These are phyloP conservation scores for Shinisaurus crocodilurus DNA, from an alignment of 2,113 vertebrate genomes.

Conservation along the genomic window DNA sequence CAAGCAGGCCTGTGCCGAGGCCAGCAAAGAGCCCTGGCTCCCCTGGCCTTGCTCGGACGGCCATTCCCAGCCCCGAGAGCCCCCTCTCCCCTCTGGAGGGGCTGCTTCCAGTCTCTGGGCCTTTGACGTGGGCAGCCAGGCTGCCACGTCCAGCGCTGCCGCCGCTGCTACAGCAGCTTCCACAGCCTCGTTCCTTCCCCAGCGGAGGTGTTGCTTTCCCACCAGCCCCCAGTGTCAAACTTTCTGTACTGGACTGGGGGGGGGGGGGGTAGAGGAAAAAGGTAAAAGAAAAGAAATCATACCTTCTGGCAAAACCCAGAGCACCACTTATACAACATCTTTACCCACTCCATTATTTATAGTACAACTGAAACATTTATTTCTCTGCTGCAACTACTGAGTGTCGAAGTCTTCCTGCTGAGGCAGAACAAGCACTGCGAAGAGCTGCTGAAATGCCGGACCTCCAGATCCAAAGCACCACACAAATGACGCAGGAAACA, in stretches of 20 bases:
- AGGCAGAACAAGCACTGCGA: slow-evolving; percentile 12
- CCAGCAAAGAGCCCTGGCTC: no score
- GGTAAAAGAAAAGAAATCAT: slow-evolving; percentile 69
- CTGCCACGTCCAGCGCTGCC: not conserved
- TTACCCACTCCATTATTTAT: slow-evolving; percentile 91
- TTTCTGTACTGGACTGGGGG: slow-evolving; percentile 37
- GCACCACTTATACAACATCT: slow-evolving; percentile 86
- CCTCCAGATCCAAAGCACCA: not conserved
- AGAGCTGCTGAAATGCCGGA: not conserved
- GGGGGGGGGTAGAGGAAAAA: not conserved
- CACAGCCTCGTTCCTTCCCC: slow-evolving; percentile 45
- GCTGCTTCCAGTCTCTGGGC: rapidly evolving
- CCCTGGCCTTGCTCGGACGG: no score
- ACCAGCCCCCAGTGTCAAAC: slow-evolving; percentile 47
- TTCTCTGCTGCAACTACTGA: slow-evolving; percentile 73
- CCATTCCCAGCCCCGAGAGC: no score
- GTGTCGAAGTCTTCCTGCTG: not conserved
- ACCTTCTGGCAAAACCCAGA: slow-evolving; percentile 84
- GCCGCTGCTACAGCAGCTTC: slow-evolving; percentile 48
- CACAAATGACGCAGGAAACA: slow-evolving; percentile 3
- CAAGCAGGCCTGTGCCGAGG: no score
- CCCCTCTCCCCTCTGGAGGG: no score
- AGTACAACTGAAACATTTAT: slow-evolving; percentile 90
- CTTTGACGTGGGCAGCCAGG: rapidly evolving
- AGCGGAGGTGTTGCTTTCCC: slow-evolving; percentile 42